Evolutionary conservation across 2,113 vertebrate genomes (phyloP), one percentile per base, ranked within the genome.

Genomic region (Pomatostomus ruficeps): DNA sequence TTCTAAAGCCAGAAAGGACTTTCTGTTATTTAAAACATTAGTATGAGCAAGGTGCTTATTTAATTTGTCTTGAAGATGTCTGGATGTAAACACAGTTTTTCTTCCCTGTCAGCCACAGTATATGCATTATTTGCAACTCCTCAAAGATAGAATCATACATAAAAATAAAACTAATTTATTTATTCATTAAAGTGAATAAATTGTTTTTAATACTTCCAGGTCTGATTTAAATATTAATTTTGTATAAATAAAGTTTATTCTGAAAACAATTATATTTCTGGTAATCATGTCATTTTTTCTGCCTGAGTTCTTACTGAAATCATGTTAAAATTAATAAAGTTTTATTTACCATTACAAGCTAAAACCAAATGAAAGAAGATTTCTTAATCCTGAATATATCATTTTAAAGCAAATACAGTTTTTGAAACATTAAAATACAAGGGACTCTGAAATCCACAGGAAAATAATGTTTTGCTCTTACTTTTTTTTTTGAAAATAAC

Each of bases 271-370:
- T 40, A 94, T 97, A 92, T 97, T 93, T 96, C 97, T 97, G 91
- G 80, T 97, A 97, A 96, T 97, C 89, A 85, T 24, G 46, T 93
- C 21, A 70, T 95, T 92, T 93, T 96, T 95, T 97, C 96, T 97
- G 98, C 98, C 98, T 98, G 98, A 98, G 98, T 98, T 98, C 93
- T 98, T 96, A 96, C 88, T 97, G 95, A 98, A 98, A 97, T 96
- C 55, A 96, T 96, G 61, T 97, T 94, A 87, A 95, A 98, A 97
- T 96, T 97, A 96, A 95, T 94, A 97, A 97, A 96, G n/a, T 96
- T 96, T 96, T 97, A 95, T 81, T 97, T 96, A 89, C 96, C 1
- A 2, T 97, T 96, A 98, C 96, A 97, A 96, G 96, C 91, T 96
- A 92, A 97, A 97, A 96, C 40, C 90, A 95, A 96, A 96, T 95